Evolutionary conservation across 2,113 vertebrate species (phyloP).

Genomic region (Halcyon malimbica): DNA sequence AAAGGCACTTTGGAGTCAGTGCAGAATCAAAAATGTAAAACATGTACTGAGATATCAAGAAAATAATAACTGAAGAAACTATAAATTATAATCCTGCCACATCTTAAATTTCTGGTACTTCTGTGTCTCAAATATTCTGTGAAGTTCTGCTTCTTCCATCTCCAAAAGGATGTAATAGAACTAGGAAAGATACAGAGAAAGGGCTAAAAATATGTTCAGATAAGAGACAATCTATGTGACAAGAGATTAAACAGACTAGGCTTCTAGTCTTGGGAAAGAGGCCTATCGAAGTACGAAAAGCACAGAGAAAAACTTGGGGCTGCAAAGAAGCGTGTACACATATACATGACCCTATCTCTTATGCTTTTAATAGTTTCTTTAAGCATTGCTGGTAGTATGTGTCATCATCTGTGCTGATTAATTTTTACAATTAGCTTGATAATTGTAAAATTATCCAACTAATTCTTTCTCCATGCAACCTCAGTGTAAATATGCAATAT

Average conservation of each 20-base stretch:
- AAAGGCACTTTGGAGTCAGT: background rate
- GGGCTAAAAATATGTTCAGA: background rate
- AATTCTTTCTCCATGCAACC: background rate
- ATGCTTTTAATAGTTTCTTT: background rate
- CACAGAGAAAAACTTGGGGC: background rate
- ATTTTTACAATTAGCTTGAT: background rate
- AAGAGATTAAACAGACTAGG: background rate
- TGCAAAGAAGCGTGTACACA: background rate
- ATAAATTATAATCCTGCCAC: background rate
- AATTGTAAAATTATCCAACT: no score
- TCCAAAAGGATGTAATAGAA: background rate
- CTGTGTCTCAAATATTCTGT: background rate
- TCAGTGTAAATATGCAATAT: background rate
- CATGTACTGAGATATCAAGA: background rate
- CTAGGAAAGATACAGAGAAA: background rate
- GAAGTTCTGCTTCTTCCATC: background rate
- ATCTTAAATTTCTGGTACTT: background rate
- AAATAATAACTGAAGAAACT: background rate
- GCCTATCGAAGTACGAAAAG: background rate
- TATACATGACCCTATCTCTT: rapidly evolving
- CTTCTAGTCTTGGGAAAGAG: background rate
- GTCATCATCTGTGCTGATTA: background rate
- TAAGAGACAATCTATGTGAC: background rate
- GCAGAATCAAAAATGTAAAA: background rate
- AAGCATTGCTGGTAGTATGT: background rate